Conservation (phyloP, 92 coral and sea anemone species). For the Actinostola sp. region DNA sequence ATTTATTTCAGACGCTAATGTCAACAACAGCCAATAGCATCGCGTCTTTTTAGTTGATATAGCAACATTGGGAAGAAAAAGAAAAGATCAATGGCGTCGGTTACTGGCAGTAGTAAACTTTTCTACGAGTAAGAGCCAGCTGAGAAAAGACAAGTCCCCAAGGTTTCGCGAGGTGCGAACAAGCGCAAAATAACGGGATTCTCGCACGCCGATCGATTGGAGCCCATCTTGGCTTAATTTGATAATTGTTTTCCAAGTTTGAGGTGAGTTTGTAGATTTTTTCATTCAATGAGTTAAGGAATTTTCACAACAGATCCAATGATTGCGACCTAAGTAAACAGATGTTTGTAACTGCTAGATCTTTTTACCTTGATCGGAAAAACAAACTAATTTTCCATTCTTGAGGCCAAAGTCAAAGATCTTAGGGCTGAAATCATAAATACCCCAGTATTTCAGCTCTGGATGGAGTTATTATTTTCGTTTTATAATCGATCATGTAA, state of each 20-base stretch:
- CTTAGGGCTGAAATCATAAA: background rate
- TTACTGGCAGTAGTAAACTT: conserved; percentile 76
- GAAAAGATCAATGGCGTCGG: conserved; percentile 93
- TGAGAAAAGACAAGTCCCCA: background rate
- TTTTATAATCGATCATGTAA: conserved; percentile 32
- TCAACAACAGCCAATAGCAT: conserved; percentile 73
- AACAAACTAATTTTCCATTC: background rate
- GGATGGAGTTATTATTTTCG: conserved; percentile 30
- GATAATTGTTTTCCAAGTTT: conserved; percentile 6
- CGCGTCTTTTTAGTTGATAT: conserved; percentile 77
- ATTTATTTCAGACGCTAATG: conserved; percentile 57
- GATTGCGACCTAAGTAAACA: conserved; percentile 38
- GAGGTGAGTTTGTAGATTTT: conserved; percentile 38
- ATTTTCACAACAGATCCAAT: conserved; percentile 23
- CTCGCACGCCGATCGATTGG: background rate
- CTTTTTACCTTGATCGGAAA: background rate
- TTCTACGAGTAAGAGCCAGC: conserved; percentile 49
- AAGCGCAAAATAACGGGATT: background rate
- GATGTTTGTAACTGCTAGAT: conserved; percentile 17
- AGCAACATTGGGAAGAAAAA: conserved; percentile 85
- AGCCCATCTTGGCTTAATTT: background rate
- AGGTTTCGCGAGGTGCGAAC: background rate
- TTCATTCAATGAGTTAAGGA: conserved; percentile 51
- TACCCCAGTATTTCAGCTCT: background rate
- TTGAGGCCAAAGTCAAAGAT: background rate